phyloP scores from a whole-genome alignment of 2,113 vertebrate genomes.

The Cottus gobio region DNA sequence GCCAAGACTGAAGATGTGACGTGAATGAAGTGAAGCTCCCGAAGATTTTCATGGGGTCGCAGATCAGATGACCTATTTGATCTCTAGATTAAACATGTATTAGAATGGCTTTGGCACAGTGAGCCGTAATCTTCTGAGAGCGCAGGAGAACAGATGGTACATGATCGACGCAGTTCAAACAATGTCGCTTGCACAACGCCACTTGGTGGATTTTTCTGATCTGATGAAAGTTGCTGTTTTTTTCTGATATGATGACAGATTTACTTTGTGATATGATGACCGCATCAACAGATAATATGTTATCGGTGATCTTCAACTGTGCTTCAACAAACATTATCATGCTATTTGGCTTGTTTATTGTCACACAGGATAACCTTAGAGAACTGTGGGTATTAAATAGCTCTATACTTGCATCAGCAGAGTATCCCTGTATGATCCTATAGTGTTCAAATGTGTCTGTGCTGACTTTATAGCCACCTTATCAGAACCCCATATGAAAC shows the following conservation, averaged over 20 bases:
- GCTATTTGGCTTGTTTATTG: neutral
- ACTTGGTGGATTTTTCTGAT: conserved; percentile 17
- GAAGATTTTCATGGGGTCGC: conserved; percentile 41
- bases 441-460: neutral
- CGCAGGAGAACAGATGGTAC: conserved; percentile 69
- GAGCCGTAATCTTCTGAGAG: conserved; percentile 74
- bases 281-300: conserved; percentile 6
- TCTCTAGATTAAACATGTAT: conserved; percentile 78
- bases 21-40: conserved; percentile 13
- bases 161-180: conserved; percentile 49
- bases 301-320: neutral
- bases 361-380: neutral
- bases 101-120: conserved; percentile 70
- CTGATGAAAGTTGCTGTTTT: neutral
- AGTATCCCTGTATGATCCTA: neutral
- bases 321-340: neutral
- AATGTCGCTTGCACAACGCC: conserved; percentile 28
- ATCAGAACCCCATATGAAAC: too few relatives aligned
- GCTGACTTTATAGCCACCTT: neutral
- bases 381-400: neutral
- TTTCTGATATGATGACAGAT: neutral
- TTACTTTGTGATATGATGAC: conserved; percentile 1
- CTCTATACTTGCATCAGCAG: neutral
- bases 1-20: conserved; percentile 1
- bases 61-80: conserved; percentile 48